Evolutionary conservation across 92 coral and sea anemone genomes (phyloP), one percentile per base, ranked within the genome.

Genomic region (Ricordea florida): DNA sequence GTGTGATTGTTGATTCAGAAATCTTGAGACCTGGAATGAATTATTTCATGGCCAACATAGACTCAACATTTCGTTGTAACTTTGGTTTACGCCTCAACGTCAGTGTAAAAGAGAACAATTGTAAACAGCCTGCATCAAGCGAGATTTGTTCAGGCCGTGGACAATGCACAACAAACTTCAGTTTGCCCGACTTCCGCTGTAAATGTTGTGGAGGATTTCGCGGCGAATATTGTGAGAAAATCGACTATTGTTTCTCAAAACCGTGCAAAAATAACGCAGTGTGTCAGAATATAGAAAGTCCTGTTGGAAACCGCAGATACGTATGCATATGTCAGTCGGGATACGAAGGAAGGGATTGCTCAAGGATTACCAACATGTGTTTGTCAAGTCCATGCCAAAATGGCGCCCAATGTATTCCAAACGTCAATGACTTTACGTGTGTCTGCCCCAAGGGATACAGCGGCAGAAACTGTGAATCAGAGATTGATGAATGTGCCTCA

Each of bases 81-180:
- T 94, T 94, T 82, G 98, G 98, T 23, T 82, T 94, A 11, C 87
- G 98, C 31, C 74, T 94, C n/a, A 94, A 94, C 72, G 97, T 94
- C n/a, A 94, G 98, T 35, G 98, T 94, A 0, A 94, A 94, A 57
- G 66, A 65, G 29, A 89, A 86, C 38, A 85, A 88, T 16, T 94
- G 98, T 69, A 69, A 71, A 34, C 49, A 90, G 15, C 85, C 83
- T 21, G 80, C 76, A 3, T 79, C 93, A 0, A 52, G 35, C 31
- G 85, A 32, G 34, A 68, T 82, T 57, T 94, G 98, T 50, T 85
- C 93, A 1, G 81, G 76, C 45, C 80, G 83, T 30, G 98, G 98
- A 7, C 96, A 90, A 51, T 94, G 98, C 44, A 62, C 70, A 7
- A 94, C 98, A 10, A 84, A 92, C 66, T 94, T 94, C 46, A 74